Conservation (phyloP, 64 coral and sea anemone genomes). For the Montipora efflorescens region DNA sequence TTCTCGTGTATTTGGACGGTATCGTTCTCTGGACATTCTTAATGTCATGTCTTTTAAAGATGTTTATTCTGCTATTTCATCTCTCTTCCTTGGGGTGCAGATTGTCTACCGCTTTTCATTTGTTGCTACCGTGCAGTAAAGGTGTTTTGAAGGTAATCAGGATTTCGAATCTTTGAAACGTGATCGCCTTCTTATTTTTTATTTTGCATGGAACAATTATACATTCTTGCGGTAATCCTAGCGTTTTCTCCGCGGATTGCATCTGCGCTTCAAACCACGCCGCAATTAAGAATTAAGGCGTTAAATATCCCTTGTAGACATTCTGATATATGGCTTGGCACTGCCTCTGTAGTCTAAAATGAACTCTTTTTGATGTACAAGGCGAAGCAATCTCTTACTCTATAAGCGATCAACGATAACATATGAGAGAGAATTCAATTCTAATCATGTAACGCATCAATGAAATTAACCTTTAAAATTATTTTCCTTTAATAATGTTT, state of each 20-base stretch:
- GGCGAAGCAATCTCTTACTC: neutral
- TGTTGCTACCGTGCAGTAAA: too few relatives aligned
- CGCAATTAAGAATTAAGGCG: neutral
- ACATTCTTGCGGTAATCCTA: constrained; percentile 44
- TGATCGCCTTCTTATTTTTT: neutral
- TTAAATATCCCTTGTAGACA: neutral
- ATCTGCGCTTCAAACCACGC: neutral
- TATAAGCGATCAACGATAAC: constrained; percentile 29
- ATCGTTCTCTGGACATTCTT: neutral
- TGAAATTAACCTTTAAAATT: neutral
- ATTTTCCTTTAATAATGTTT: neutral
- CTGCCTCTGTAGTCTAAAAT: neutral
- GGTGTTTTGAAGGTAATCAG: too few relatives aligned
- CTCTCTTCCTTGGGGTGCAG: neutral
- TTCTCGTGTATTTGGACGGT: neutral
- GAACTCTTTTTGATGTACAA: neutral
- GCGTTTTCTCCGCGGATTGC: constrained; percentile 11
- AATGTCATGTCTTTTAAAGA: neutral
- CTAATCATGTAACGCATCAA: constrained; percentile 12
- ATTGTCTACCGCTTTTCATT: neutral
- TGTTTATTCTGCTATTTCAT: neutral
- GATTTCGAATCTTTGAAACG: neutral
- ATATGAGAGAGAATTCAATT: neutral
- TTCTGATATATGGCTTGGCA: neutral
- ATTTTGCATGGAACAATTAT: neutral